Conservation (phyloP, 2,797 vertebrate species). For the Apodemus agrarius region DNA sequence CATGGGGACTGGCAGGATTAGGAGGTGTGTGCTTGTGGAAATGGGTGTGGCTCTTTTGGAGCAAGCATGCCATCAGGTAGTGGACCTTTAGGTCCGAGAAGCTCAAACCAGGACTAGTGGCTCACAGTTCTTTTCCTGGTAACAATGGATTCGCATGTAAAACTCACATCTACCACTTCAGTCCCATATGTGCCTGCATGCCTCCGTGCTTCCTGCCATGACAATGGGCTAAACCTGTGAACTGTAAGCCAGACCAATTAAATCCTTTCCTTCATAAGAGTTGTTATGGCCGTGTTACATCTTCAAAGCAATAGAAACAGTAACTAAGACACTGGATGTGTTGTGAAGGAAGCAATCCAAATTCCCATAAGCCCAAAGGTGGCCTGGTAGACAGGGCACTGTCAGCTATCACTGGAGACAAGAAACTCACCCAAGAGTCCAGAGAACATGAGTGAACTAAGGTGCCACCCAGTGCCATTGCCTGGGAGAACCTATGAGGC, state of each 20-base stretch:
- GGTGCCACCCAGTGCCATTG: too few species aligned
- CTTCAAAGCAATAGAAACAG: neutral
- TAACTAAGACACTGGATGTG: neutral
- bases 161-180: neutral
- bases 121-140: neutral
- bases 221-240: neutral
- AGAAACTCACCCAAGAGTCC: neutral
- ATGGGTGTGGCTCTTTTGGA: neutral
- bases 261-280: neutral
- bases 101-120: neutral
- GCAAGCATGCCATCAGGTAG: neutral
- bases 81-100: neutral
- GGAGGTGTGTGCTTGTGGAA: neutral
- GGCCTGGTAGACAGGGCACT: neutral
- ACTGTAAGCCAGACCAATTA: neutral
- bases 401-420: neutral
- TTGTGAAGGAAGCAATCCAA: rapidly evolving
- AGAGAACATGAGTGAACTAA: neutral
- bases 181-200: neutral
- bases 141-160: neutral
- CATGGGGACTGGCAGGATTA: neutral
- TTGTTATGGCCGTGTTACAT: neutral
- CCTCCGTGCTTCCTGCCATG: neutral
- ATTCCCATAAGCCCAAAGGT: neutral
- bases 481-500: neutral